These are phyloP conservation scores for Belgica antarctica DNA, from an alignment of 2,888 invertebrate species.

Conservation along the genomic window DNA sequence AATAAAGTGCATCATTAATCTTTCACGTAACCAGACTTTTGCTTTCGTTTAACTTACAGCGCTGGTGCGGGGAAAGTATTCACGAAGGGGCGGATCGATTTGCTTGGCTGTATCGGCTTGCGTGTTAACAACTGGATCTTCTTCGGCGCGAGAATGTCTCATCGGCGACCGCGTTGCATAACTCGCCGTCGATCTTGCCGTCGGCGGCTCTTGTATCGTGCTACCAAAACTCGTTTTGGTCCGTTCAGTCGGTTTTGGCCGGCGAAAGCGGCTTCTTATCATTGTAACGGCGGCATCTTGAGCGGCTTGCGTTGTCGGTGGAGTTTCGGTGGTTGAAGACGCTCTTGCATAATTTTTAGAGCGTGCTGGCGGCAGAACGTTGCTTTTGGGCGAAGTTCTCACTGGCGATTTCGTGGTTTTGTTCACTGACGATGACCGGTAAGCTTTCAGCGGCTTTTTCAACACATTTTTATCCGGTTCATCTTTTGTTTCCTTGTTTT, in stretches of 20 bases:
- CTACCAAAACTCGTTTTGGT: conserved; percentile 16
- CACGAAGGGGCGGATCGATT: conserved; percentile 30
- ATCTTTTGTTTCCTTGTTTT: conserved; percentile 24
- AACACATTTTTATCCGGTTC: conserved; percentile 5
- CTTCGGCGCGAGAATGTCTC: neutral
- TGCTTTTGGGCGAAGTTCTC: neutral
- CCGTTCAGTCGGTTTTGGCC: conserved; percentile 24
- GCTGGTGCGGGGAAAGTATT: conserved; percentile 33
- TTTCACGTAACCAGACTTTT: no score
- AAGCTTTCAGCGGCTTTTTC: conserved; percentile 28
- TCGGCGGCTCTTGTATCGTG: conserved; percentile 37
- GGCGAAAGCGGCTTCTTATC: neutral
- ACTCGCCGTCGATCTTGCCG: conserved; percentile 8
- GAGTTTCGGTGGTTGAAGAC: neutral
- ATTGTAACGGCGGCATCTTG: neutral
- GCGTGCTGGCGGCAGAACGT: neutral
- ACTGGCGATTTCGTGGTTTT: conserved; percentile 15
- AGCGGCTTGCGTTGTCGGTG: neutral
- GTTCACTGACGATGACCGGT: conserved; percentile 1
- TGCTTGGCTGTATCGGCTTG: conserved; percentile 36
- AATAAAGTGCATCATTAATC: neutral
- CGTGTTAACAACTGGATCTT: neutral
- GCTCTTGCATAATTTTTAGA: neutral
- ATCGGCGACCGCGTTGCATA: conserved; percentile 25
- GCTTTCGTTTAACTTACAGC: conserved; percentile 30